phyloP scores from a whole-genome alignment of 2,797 vertebrate genomes.

The Urophycis tenuis region DNA sequence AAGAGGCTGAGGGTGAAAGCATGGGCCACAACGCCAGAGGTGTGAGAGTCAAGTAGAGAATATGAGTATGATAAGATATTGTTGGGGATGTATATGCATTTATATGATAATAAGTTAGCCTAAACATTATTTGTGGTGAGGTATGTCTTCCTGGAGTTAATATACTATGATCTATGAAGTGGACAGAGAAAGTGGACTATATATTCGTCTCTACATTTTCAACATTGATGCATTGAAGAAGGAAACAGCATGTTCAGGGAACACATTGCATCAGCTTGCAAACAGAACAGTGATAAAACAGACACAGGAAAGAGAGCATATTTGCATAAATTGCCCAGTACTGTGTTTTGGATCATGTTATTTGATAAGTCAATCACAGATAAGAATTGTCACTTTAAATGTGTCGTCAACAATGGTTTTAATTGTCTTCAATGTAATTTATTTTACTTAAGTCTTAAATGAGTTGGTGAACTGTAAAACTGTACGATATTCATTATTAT shows the following conservation, averaged over 20 bases:
- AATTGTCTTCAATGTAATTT: neutral
- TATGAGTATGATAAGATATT: too few species aligned
- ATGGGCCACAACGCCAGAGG: too few species aligned
- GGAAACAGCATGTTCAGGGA: neutral
- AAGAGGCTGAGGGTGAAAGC: too few species aligned
- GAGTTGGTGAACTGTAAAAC: neutral
- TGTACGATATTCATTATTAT: neutral
- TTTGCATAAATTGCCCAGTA: neutral
- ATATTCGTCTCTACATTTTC: neutral
- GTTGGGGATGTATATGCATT: too few species aligned
- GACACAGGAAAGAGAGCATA: neutral
- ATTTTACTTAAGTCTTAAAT: too few species aligned
- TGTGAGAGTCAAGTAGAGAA: too few species aligned
- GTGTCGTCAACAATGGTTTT: neutral
- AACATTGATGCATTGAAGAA: neutral
- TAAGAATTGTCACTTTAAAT: neutral
- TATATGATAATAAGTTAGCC: too few species aligned
- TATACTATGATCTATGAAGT: neutral
- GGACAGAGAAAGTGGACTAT: neutral
- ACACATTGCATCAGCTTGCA: neutral
- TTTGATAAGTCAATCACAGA: neutral
- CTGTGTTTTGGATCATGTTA: neutral
- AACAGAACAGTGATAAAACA: neutral
- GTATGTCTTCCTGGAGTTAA: neutral
- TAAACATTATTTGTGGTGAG: too few species aligned